Conservation (phyloP, 2,797 vertebrate genomes). For the Melanotaenia parkinsoni region DNA sequence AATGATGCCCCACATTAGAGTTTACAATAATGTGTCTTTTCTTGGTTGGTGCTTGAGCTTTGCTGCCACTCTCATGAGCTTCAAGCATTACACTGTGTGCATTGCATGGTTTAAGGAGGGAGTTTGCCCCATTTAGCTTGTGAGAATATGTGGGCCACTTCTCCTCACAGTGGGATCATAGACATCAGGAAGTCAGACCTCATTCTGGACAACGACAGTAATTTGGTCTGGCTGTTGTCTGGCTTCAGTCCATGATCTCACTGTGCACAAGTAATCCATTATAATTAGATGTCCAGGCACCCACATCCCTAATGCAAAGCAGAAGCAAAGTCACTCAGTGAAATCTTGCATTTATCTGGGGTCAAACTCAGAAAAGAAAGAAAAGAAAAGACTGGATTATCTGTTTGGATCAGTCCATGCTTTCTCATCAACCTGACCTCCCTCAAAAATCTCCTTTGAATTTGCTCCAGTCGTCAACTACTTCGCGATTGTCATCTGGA, state of each 20-base stretch:
- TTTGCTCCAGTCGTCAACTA: not conserved
- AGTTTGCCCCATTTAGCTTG: conserved; percentile 47
- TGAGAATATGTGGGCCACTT: conserved; percentile 39
- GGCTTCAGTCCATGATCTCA: conserved; percentile 36
- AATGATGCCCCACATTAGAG: conserved; percentile 55
- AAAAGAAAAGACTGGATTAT: too few species aligned
- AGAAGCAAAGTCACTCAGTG: conserved; percentile 5
- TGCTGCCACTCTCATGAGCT: conserved; percentile 50
- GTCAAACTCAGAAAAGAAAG: not conserved
- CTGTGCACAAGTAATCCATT: conserved; percentile 28
- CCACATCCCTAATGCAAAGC: conserved; percentile 24
- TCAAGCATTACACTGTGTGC: conserved; percentile 31
- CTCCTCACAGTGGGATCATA: conserved; percentile 26
- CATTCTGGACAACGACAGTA: conserved; percentile 17
- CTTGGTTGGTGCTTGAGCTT: conserved; percentile 46
- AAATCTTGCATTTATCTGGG: conserved; percentile 8
- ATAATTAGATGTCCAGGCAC: conserved; percentile 15
- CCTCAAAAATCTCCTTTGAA: not conserved
- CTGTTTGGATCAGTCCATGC: too few species aligned
- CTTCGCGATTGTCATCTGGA: not conserved
- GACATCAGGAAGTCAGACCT: conserved; percentile 24
- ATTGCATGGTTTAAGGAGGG: conserved; percentile 26
- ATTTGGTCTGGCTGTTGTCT: conserved; percentile 25
- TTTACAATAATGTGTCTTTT: conserved; percentile 34
- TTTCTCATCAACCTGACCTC: too few species aligned